These are phyloP conservation scores for Epiblema foenella DNA, from an alignment of 2,888 invertebrate species.

Conservation along the genomic window DNA sequence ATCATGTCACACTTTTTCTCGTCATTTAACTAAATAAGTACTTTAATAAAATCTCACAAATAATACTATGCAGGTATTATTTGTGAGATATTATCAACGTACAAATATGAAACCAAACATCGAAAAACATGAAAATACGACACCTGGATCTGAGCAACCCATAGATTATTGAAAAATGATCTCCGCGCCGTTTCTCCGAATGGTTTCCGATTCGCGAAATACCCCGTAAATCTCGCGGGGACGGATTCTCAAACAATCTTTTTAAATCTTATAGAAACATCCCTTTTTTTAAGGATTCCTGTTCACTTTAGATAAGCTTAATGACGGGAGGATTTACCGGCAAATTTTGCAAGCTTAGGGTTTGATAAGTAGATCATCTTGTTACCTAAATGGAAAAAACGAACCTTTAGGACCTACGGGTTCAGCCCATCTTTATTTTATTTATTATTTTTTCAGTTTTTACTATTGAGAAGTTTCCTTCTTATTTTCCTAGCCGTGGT, in stretches of 20 bases:
- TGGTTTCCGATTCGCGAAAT: slow-evolving; percentile 64
- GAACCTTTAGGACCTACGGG: neutral
- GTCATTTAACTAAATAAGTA: neutral
- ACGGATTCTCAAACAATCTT: slow-evolving; percentile 52
- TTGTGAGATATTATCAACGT: neutral
- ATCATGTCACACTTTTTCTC: too few species aligned
- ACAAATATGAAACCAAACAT: slow-evolving; percentile 28
- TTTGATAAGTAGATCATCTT: slow-evolving; percentile 20
- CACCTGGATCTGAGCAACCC: slow-evolving; percentile 56
- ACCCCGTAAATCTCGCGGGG: slow-evolving; percentile 61
- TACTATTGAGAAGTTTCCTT: too few species aligned
- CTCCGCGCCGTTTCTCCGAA: slow-evolving; percentile 56
- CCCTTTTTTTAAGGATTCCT: slow-evolving; percentile 36
- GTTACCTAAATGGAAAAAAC: neutral
- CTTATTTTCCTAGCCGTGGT: too few species aligned
- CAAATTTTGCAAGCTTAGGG: slow-evolving; percentile 28
- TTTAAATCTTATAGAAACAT: slow-evolving; percentile 57
- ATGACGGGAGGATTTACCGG: slow-evolving; percentile 36
- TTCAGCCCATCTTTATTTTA: neutral
- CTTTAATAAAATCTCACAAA: neutral
- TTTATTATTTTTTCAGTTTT: too few species aligned
- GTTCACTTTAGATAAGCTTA: slow-evolving; percentile 36
- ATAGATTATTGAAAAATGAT: slow-evolving; percentile 73
- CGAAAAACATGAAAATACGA: slow-evolving; percentile 28
- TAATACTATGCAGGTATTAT: too few species aligned